Evolutionary conservation across 1,140 invertebrate species (phyloP).

Genomic region (Anoplolepis gracilipes): DNA sequence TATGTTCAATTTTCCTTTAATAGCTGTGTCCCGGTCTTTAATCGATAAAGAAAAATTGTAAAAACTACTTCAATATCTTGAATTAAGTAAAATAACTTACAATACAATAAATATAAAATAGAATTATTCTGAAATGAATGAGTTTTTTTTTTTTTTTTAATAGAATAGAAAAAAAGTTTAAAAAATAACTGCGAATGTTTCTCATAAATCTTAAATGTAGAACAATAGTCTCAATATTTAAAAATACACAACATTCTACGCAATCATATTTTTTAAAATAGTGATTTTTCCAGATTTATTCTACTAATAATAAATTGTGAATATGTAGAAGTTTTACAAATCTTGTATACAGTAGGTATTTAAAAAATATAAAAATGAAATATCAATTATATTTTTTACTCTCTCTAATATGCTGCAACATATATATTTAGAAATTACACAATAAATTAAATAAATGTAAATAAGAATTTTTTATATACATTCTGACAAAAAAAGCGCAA

Average conservation of each 20-base stretch:
- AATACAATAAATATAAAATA: not conserved
- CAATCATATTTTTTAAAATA: not conserved
- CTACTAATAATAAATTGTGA: not conserved
- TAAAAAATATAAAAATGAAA: not conserved
- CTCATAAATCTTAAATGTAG: not conserved
- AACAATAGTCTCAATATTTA: not conserved
- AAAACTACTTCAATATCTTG: no score
- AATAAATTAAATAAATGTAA: not conserved
- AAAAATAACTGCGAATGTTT: conserved; percentile 5
- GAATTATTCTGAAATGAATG: not conserved
- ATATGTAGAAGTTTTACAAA: not conserved
- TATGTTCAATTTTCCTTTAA: conserved; percentile 30
- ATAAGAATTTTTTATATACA: not conserved
- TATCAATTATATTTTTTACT: not conserved
- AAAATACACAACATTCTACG: not conserved
- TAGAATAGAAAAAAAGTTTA: not conserved
- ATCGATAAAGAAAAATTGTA: conserved; percentile 33
- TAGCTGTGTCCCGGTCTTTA: not conserved
- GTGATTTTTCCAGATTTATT: not conserved
- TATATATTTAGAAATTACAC: not conserved
- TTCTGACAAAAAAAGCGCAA: not conserved
- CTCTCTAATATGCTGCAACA: not conserved
- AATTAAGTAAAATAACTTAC: not conserved
- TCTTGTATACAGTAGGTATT: not conserved
- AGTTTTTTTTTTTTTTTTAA: not conserved